Evolutionary conservation across 2,113 vertebrate genomes (phyloP).

Genomic region (Pelodiscus sinensis): DNA sequence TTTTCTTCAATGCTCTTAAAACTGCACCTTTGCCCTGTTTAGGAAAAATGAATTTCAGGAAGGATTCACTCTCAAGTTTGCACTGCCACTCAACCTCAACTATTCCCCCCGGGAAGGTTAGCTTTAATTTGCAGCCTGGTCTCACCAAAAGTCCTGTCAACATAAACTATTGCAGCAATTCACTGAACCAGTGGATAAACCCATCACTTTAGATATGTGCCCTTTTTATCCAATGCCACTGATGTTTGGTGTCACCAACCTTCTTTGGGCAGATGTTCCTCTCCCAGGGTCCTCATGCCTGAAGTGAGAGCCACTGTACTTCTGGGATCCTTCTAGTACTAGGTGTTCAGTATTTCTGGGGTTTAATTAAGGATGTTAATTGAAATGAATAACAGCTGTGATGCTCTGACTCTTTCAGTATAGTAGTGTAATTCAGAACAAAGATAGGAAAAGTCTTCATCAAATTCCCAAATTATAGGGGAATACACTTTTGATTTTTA

Average conservation of each 20-base stretch:
- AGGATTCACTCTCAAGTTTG: conserved; percentile 16
- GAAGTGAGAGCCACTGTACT: background rate
- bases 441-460: conserved; percentile 19
- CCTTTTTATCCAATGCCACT: background rate
- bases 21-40: rapidly evolving
- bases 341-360: background rate
- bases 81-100: background rate
- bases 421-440: background rate
- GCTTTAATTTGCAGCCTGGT: background rate
- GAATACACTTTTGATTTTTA: background rate
- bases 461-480: background rate
- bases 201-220: background rate
- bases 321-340: background rate
- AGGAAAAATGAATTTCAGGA: background rate
- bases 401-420: background rate
- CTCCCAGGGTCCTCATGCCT: background rate
- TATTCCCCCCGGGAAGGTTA: background rate
- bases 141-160: background rate
- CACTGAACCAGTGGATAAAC: background rate
- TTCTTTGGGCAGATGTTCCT: background rate
- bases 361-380: background rate
- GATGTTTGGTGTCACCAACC: background rate
- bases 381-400: background rate
- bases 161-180: background rate
- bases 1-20: background rate